Evolutionary conservation across 2,888 invertebrate genomes (phyloP).

Genomic region (Leptarthrus brevirostris): DNA sequence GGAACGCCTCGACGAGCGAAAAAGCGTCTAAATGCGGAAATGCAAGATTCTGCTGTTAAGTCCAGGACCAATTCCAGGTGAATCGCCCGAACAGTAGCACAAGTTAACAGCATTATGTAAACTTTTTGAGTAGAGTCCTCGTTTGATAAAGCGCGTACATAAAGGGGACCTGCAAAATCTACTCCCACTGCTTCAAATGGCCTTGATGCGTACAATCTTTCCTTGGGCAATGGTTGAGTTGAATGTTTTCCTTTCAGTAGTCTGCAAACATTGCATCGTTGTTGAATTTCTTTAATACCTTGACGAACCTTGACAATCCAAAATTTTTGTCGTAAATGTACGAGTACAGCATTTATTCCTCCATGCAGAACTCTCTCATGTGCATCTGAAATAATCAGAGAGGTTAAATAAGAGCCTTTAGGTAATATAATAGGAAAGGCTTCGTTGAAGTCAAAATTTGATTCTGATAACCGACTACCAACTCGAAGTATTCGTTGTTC

Average conservation of each 20-base stretch:
- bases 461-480: conserved; percentile 41
- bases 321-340: conserved; percentile 48
- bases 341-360: conserved; percentile 50
- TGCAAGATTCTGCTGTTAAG: too few species aligned
- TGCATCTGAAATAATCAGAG: conserved; percentile 49
- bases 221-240: conserved; percentile 50
- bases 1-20: too few species aligned
- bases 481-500: background rate
- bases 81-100: too few species aligned
- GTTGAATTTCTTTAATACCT: conserved; percentile 40
- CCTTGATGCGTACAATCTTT: conserved; percentile 47
- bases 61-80: too few species aligned
- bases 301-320: conserved; percentile 51
- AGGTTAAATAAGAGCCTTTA: conserved; percentile 50
- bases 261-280: conserved; percentile 50
- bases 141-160: conserved; percentile 6
- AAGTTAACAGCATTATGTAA: too few species aligned
- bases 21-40: too few species aligned
- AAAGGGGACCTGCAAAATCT: conserved; percentile 53
- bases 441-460: conserved; percentile 20
- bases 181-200: conserved; percentile 53
- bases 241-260: conserved; percentile 50
- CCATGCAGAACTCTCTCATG: conserved; percentile 50
- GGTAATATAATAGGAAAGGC: conserved; percentile 52
- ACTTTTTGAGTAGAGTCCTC: background rate